Evolutionary conservation across 30 jellyfish, hydroid and myxozoan species (phyloP), one percentile per base, ranked within the genome.

Genomic region (Hydra vulgaris): DNA sequence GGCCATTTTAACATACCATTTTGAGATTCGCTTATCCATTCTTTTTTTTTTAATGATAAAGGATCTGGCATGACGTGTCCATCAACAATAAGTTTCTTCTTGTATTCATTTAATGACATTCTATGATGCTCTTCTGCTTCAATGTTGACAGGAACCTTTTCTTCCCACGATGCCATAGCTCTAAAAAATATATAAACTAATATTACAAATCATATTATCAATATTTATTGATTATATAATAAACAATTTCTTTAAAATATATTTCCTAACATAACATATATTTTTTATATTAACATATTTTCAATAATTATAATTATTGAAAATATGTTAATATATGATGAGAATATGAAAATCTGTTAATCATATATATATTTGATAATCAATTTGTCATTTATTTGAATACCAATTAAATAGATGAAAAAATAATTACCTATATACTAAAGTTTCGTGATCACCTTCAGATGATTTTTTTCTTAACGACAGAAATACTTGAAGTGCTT

Each of bases 1-100:
- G 89, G 89, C 89, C 87, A 82, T 21, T 74, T 73, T 82, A 20
- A 40, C 67, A 82, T 16, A 53, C 84, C 84, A 54, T 82, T 66
- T 24, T 25, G 61, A 40, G 61, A 19, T 61, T 82, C 89, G 21
- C 83, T 79, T 17, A 74, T 40, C 86, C 89, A 82, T 76, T 26
- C 84, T 0, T 61, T 78, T 69, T 81, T 40, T 20, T 22, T 73
- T 22, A 25, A 25, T 25, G 66, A 20, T 22, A 73, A 26, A 73
- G 61, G 61, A 73, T 25, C 53, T n/a, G n/a, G n/a, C n/a, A n/a
- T n/a, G n/a, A n/a, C n/a, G n/a, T n/a, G 8, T 22, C 74, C 74
- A 72, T 81, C 25, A n/a, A 25, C 81, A 1, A 73, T 25, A 21
- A 73, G 56, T 73, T 71, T 73, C 81, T 73, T 25, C 52, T 73